phyloP scores from a whole-genome alignment of 2,888 invertebrate species.

The Mamestra brassicae region DNA sequence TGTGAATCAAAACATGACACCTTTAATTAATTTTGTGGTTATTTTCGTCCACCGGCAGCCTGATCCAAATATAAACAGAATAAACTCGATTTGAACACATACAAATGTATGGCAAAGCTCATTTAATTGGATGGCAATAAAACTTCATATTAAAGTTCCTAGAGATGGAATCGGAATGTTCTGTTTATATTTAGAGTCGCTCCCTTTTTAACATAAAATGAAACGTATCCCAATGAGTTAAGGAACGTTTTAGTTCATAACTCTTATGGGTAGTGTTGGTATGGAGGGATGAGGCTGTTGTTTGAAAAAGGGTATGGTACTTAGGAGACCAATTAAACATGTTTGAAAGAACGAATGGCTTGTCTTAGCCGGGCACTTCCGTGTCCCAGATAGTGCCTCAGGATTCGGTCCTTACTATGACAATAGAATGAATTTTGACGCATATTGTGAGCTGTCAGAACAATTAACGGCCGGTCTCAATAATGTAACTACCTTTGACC shows the following conservation, averaged over 20 bases:
- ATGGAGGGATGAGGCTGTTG: slow-evolving; percentile 5
- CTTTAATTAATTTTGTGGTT: slow-evolving; percentile 35
- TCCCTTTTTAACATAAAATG: neutral
- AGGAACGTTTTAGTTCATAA: slow-evolving; percentile 53
- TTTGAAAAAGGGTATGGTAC: slow-evolving; percentile 23
- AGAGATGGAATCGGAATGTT: slow-evolving; percentile 24
- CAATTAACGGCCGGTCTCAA: too few relatives aligned
- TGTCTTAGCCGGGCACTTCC: too few relatives aligned
- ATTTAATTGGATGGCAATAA: slow-evolving; percentile 18
- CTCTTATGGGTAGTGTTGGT: slow-evolving; percentile 8
- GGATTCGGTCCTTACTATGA: neutral
- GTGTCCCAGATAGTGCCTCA: neutral
- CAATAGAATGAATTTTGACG: too few relatives aligned
- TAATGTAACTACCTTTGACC: too few relatives aligned
- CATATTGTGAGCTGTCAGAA: neutral
- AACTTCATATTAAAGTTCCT: slow-evolving; percentile 33
- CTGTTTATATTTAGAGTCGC: slow-evolving; percentile 17
- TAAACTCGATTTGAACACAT: slow-evolving; percentile 5
- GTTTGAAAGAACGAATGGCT: neutral
- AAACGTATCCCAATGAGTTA: neutral
- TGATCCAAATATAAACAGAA: slow-evolving; percentile 18
- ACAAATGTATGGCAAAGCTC: neutral
- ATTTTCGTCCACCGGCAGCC: slow-evolving; percentile 18
- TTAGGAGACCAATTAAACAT: neutral
- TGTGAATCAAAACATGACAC: slow-evolving; percentile 28